Evolutionary conservation across 2,797 vertebrate species (phyloP).

Genomic region (Oryzias sinensis): DNA sequence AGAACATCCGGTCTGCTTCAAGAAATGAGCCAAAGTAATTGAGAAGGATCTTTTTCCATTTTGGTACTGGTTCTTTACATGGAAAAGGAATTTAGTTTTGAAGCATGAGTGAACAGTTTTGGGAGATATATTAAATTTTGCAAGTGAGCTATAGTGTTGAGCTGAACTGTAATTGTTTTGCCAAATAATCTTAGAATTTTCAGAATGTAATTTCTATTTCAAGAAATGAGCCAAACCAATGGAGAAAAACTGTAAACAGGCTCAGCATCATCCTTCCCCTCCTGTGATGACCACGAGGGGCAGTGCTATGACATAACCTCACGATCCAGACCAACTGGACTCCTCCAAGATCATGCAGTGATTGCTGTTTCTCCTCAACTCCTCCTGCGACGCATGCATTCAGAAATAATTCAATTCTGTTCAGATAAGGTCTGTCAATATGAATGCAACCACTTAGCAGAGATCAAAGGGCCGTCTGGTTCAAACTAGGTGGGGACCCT

Average conservation of each 20-base stretch:
- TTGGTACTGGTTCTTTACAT: too few species aligned
- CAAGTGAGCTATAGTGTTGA: too few species aligned
- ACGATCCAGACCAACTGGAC: slow-evolving; percentile 1
- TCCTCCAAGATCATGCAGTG: slow-evolving; percentile 43
- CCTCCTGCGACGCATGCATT: slow-evolving; percentile 51
- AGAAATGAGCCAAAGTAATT: too few species aligned
- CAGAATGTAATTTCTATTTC: too few species aligned
- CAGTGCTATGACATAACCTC: slow-evolving; percentile 56
- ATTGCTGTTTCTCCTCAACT: slow-evolving; percentile 33
- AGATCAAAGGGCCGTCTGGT: slow-evolving; percentile 64
- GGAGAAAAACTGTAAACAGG: slow-evolving; percentile 3
- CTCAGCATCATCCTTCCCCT: background rate
- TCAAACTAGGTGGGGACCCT: slow-evolving; percentile 73
- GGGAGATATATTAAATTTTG: too few species aligned
- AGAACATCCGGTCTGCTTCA: too few species aligned
- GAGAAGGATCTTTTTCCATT: too few species aligned
- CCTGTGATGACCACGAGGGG: slow-evolving; percentile 56
- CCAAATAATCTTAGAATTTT: too few species aligned
- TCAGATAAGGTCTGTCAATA: slow-evolving; percentile 55
- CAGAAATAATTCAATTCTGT: slow-evolving; percentile 62
- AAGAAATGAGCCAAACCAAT: too few species aligned
- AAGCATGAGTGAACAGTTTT: too few species aligned
- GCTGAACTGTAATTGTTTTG: too few species aligned
- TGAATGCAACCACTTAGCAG: slow-evolving; percentile 52
- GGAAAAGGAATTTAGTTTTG: too few species aligned